phyloP scores from a whole-genome alignment of 2,797 vertebrate genomes.

The Geotrypetes seraphini region DNA sequence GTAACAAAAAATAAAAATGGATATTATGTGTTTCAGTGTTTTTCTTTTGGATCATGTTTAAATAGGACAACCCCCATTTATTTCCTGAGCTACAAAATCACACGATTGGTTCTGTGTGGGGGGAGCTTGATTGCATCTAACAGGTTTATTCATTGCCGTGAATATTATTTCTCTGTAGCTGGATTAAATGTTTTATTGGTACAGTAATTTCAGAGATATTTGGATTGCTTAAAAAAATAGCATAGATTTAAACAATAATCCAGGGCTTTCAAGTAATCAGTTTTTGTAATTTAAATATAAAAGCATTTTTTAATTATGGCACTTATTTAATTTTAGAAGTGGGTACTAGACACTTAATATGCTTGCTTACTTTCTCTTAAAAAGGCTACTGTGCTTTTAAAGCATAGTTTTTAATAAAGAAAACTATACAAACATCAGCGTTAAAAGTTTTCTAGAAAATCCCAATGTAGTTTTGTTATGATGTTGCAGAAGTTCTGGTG shows the following conservation, averaged over 20 bases:
- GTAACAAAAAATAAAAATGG: constrained; percentile 29
- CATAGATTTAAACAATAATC: constrained; percentile 8
- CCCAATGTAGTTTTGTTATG: too few relatives aligned
- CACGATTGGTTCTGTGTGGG: constrained; percentile 27
- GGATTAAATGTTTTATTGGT: constrained; percentile 31
- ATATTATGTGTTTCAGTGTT: constrained; percentile 32
- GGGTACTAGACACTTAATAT: too few relatives aligned
- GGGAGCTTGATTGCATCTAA: constrained; percentile 26
- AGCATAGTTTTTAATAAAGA: too few relatives aligned
- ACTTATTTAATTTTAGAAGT: too few relatives aligned
- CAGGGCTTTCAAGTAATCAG: constrained; percentile 9
- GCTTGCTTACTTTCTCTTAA: too few relatives aligned
- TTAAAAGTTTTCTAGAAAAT: too few relatives aligned
- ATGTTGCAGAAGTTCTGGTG: too few relatives aligned
- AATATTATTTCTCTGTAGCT: constrained; percentile 26
- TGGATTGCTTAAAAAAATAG: constrained; percentile 28
- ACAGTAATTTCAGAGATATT: constrained; percentile 28
- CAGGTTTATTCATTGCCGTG: constrained; percentile 25
- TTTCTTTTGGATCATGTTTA: constrained; percentile 37
- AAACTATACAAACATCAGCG: too few relatives aligned
- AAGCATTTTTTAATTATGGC: too few relatives aligned
- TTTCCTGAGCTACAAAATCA: constrained; percentile 35
- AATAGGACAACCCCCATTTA: constrained; percentile 29
- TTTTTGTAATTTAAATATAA: too few relatives aligned
- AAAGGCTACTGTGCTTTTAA: too few relatives aligned